Evolutionary conservation across 2,113 vertebrate genomes (phyloP), one percentile per base, ranked within the genome.

Genomic region (Tetrao urogallus): DNA sequence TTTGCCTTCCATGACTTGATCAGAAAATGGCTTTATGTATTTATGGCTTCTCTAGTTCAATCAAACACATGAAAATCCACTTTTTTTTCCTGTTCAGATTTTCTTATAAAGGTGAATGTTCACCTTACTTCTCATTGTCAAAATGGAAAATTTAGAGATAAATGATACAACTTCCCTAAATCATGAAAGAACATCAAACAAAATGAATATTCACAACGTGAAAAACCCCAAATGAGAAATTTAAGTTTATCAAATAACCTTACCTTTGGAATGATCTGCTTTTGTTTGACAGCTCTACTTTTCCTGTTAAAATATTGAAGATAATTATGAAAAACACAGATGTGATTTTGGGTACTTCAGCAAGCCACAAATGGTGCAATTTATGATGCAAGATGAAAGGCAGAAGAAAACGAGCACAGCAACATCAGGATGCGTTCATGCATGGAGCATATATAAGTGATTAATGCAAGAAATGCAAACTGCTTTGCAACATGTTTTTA

Each of bases 191-290:
- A 19, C 19, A 45, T 34, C 82, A 83, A 82, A 22, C 52, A 80
- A 91, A 70, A 82, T 13, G 1, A 78, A 79, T 3, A 11, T 40
- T 82, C 48, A 83, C 13, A 74, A 15, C 65, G 13, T 1, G 36
- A 82, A 70, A 32, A 43, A 19, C 6, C 27, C 56, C 17, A 4
- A 70, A 57, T 5, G 20, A 93, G 45, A 83, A 69, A 48, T 65
- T 6, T 7, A 64, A 40, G 21, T 34, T 80, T 60, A 70, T 19
- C 56, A 38, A 92, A 16, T 30, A 73, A 34, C 70, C 81, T 98
- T 98, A 99, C 99, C 99, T 99, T 99, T 42, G 99, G 99, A 95
- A 99, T 99, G 94, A 98, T 96, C 98, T 99, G 99, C 96, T 98
- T 99, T 96, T 98, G 99, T 96, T 98, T 99, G 96, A 96, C 82